These are phyloP conservation scores for Cygnus buccinator DNA, from an alignment of 2,113 vertebrate genomes.

Conservation along the genomic window DNA sequence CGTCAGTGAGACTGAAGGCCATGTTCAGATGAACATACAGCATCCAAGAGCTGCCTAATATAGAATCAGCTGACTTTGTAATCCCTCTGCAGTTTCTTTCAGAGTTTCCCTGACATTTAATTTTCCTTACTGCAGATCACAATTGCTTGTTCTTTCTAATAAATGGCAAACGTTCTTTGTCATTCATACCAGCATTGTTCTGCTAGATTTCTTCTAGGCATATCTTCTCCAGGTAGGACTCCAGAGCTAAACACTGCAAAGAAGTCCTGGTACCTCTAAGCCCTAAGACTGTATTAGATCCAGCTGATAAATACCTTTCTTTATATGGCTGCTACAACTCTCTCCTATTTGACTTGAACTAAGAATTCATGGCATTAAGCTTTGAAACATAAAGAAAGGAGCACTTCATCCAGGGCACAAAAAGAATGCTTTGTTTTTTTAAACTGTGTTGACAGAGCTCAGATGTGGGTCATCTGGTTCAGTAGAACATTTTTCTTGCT, in stretches of 20 bases:
- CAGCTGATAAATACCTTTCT: neutral
- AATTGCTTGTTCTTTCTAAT: neutral
- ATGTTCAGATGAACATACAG: too few relatives aligned
- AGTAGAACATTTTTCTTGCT: neutral
- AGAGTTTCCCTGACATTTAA: neutral
- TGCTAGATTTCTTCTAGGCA: neutral
- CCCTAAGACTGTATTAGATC: too few relatives aligned
- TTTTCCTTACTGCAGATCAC: neutral
- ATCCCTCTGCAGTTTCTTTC: neutral
- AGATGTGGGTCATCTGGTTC: neutral
- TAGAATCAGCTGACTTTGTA: too few relatives aligned
- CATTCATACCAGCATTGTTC: neutral
- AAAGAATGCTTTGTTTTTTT: neutral
- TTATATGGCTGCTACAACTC: neutral
- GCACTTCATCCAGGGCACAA: neutral
- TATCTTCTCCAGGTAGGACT: neutral
- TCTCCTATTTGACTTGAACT: neutral
- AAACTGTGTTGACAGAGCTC: neutral
- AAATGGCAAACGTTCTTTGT: neutral
- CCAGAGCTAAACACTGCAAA: neutral
- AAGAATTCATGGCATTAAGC: neutral
- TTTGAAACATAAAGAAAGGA: neutral
- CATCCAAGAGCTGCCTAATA: neutral
- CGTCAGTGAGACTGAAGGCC: neutral
- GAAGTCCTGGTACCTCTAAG: neutral